Evolutionary conservation across 1,140 invertebrate genomes (phyloP).

Genomic region (Cephus cinctus): DNA sequence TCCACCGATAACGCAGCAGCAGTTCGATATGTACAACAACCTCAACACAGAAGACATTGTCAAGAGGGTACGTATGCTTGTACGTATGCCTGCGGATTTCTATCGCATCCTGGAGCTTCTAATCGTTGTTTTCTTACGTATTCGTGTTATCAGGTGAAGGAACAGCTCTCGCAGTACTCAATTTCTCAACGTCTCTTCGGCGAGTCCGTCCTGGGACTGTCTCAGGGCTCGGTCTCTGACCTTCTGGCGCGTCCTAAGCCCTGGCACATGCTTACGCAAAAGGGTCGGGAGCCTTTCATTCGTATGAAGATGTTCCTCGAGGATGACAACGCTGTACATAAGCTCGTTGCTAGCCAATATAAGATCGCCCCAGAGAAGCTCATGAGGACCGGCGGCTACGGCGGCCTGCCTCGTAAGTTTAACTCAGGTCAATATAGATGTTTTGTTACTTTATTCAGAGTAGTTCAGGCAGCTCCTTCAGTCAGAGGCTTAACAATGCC

Average conservation of each 20-base stretch:
- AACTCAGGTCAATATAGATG: conserved; percentile 57
- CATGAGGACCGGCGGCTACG: conserved; percentile 91
- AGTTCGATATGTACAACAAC: conserved; percentile 98
- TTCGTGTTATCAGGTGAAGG: conserved; percentile 72
- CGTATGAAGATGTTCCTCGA: conserved; percentile 98
- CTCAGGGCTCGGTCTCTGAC: conserved; percentile 94
- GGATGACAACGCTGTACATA: conserved; percentile 95
- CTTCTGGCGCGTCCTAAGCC: conserved; percentile 92
- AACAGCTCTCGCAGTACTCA: conserved; percentile 96
- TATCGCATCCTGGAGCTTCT: background rate
- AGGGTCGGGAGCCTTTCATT: conserved; percentile 95
- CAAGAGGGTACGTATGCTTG: conserved; percentile 67
- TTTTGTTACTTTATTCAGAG: conserved; percentile 53
- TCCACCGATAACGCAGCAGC: conserved; percentile 97
- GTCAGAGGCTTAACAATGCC: no score
- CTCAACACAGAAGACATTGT: conserved; percentile 99
- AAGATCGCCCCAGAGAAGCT: conserved; percentile 96
- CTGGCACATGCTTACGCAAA: conserved; percentile 97
- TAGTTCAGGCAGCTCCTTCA: conserved; percentile 47
- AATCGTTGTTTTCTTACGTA: background rate
- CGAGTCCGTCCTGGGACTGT: conserved; percentile 94
- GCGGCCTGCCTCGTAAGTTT: conserved; percentile 77
- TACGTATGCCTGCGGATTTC: no score
- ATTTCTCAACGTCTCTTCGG: conserved; percentile 98
- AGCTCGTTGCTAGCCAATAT: conserved; percentile 94